phyloP scores from a whole-genome alignment of 1,140 invertebrate species.

The Drosophila ironensis region DNA sequence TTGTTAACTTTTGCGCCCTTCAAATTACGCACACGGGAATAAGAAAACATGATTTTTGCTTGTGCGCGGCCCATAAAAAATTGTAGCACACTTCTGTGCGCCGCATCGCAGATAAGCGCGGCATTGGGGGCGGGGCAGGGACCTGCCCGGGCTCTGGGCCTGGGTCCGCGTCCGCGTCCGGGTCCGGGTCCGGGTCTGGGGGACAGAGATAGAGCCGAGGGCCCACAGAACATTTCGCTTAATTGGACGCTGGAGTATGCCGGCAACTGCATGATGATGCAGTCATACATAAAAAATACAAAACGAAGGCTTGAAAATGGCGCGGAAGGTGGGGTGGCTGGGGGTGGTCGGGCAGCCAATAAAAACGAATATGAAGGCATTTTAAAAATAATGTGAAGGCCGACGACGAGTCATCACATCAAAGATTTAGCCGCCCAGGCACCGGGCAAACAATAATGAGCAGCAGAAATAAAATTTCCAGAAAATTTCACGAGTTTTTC shows the following conservation, averaged over 20 bases:
- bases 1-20: constrained; percentile 64
- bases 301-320: constrained; percentile 23
- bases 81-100: constrained; percentile 73
- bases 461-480: constrained; percentile 15
- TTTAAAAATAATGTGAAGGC: constrained; percentile 52
- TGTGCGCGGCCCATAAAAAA: constrained; percentile 75
- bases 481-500: background rate
- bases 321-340: background rate
- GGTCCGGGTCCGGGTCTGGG: no score
- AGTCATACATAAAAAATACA: constrained; percentile 55
- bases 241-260: constrained; percentile 75
- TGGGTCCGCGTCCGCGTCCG: no score
- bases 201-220: constrained; percentile 29
- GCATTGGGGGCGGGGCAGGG: background rate
- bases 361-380: constrained; percentile 49
- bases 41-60: constrained; percentile 80
- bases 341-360: constrained; percentile 12
- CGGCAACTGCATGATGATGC: constrained; percentile 73
- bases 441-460: constrained; percentile 12
- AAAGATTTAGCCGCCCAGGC: constrained; percentile 25
- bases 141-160: background rate
- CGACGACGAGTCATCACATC: constrained; percentile 22
- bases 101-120: constrained; percentile 52
- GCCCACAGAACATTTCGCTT: constrained; percentile 76
- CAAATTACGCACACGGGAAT: constrained; percentile 79